Evolutionary conservation across 2,797 vertebrate genomes (phyloP), one percentile per base, ranked within the genome.

Genomic region (Phrynocephalus guinanensis): DNA sequence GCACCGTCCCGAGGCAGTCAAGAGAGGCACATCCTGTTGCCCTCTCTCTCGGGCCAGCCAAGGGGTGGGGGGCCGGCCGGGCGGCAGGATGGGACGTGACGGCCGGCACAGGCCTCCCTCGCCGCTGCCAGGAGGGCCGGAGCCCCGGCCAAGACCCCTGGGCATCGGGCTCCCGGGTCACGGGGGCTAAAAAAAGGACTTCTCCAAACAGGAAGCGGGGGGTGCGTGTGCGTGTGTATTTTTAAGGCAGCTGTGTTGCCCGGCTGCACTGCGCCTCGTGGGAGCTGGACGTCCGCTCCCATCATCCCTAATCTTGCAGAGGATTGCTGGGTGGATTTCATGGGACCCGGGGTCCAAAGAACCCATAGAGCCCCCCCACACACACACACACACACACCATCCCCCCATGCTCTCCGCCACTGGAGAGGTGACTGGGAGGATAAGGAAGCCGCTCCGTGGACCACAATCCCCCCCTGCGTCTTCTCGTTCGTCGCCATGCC

Each of bases 51-150:
- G 94, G 96, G 96, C 96, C 96, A 92, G 95, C 95, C 95, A 3
- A 18, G 60, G 60, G 60, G 38, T 44, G 38, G 56, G 56, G 15
- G 56, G 56, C 56, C 56, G 9, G 38, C 93, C 89, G 95, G 91
- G 79, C 87, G 94, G 95, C 91, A 88, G 96, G 95, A 96, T 96
- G 97, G 96, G 97, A 97, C 97, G 97, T 97, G 97, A 97, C 97
- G 89, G 95, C 95, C 96, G 91, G 96, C 97, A 97, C 97, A 97
- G 96, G 95, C 96, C 30, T 94, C 48, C 91, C 93, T 91, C 70
- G 33, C 83, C 81, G 95, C 95, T 96, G 97, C 97, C 97, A 97
- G 96, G 95, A 97, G 95, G 90, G 94, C 87, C 88, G 63, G 7
- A 90, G 90, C 88, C 95, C 38, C 33, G 28, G 87, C 76, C 87